Evolutionary conservation across 2,888 invertebrate genomes (phyloP).

Genomic region (Oligia strigilis): DNA sequence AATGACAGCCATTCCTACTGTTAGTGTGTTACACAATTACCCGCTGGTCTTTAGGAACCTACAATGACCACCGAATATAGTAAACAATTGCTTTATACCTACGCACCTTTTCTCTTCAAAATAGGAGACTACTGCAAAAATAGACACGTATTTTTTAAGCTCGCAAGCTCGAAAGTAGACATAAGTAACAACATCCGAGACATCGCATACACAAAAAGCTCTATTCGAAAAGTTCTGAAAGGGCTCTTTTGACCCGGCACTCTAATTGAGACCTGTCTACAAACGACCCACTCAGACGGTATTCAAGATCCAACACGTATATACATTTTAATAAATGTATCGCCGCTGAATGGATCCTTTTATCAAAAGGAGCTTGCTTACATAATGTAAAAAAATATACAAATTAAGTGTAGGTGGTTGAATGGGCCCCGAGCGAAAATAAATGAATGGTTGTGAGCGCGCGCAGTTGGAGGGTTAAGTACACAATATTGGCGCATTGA

Average conservation of each 20-base stretch:
- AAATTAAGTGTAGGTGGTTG: slow-evolving; percentile 87
- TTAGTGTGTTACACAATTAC: not conserved
- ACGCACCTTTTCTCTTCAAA: not conserved
- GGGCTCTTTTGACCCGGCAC: slow-evolving; percentile 65
- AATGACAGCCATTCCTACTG: not conserved
- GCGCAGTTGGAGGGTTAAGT: slow-evolving; percentile 76
- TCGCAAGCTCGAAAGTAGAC: slow-evolving; percentile 22
- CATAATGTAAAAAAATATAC: slow-evolving; percentile 86
- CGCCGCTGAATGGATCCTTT: slow-evolving; percentile 87
- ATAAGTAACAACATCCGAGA: slow-evolving; percentile 59
- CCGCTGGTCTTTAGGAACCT: not conserved
- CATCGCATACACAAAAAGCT: slow-evolving; percentile 58
- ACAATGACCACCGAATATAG: not conserved
- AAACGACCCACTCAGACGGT: slow-evolving; percentile 86
- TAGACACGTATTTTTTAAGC: slow-evolving; percentile 17
- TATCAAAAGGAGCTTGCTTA: slow-evolving; percentile 83
- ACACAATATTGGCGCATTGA: slow-evolving; percentile 76
- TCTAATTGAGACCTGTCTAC: slow-evolving; percentile 69
- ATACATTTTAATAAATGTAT: slow-evolving; percentile 90
- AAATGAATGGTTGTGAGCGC: slow-evolving; percentile 76
- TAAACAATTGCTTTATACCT: not conserved
- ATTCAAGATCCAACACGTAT: slow-evolving; percentile 83
- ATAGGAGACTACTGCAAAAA: slow-evolving; percentile 2
- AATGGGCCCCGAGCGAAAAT: slow-evolving; percentile 79
- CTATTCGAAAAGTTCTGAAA: slow-evolving; percentile 63